Base-by-base conservation (phyloP, 1,140 invertebrate genomes). In the Procambarus virginalis region DNA sequence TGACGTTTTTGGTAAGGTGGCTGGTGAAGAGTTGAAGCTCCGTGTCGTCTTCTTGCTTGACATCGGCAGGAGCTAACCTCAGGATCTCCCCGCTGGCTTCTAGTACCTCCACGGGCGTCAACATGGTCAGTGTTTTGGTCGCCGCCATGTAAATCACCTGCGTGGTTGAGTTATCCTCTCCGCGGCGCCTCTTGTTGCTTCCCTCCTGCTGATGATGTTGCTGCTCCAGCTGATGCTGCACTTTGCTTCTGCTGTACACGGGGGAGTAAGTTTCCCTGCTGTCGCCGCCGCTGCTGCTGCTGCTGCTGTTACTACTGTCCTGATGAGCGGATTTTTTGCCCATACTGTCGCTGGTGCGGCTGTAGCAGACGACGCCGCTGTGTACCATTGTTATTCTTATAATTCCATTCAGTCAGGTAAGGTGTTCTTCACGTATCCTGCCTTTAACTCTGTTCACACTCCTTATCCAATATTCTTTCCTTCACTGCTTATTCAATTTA, bases 1-100 rank as follows among this genome's bases (percentile, higher is more conserved):
- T 75, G 10, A 45, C 60, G n/a, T 82, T 82, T 17, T 46, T 20
- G 68, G 64, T 22, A 70, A 70, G 22, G 86, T 83, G 79, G 73
- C n/a, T 89, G 49, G 73, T 10, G 55, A 83, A 89, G 8, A 81
- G 79, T 4, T 81, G 79, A 20, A 76, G 49, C 51, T 89, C 86
- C 2, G 49, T 46, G 73, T 89, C 86, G 2, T 89, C 86, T 68
- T 89, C 86, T 51, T 89, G 86, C 73, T 89, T 89, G 68, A 89
- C 81, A 34, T 89, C 80, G 1, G 79, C 73, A 9, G 86, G 68
- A 14, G 79, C 64, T 20, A 89, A 73, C 20, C 80, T 22, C n/a
- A 89, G 80, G 22, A 89, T 82, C 64, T 89, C 79, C 8, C 86
- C 86, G 48, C 68, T 68, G 48, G 79, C 79, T 49, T 89, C 79